Base-by-base conservation (phyloP, 2,113 vertebrate species). In the Dolichallabes microphthalmus region DNA sequence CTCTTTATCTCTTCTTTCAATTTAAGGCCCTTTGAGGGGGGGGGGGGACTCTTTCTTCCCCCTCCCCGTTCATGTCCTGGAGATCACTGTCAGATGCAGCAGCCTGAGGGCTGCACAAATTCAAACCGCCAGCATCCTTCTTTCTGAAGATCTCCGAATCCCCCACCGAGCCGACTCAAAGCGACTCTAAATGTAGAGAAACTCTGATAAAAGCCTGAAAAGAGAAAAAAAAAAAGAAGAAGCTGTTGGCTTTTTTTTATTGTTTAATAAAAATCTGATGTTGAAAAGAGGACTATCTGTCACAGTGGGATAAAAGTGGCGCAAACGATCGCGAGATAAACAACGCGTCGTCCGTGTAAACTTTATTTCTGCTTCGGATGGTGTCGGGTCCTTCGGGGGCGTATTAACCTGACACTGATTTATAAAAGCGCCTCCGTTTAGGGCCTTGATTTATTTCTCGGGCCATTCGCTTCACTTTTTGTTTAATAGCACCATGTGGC, bases 351-450 rank as follows among this genome's bases (percentile, higher is more conserved):
- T 52, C 76, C 22, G 35, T 89, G 87, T 88, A 55, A 89, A 91
- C 81, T 87, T 87, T 90, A 89, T 86, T 88, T 87, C 82, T 66
- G 86, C 87, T 87, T 89, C 86, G 82, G 82, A 80, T 84, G 74
- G 83, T 52, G 79, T 87, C 87, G 85, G 90, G 89, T 87, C 86
- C 61, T 87, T 90, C 90, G 92, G 92, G 83, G 76, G 39, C 82
- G 90, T 92, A 87, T 86, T 86, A 93, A 93, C 92, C 88, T 93
- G 90, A 90, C 91, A 93, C 90, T 93, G 92, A 92, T 92, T 94
- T 94, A 93, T 93, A 92, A 91, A 94, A 89, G 90, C 88, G 91
- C 91, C 91, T 92, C 89, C 88, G 88, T 92, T 92, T 90, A 91
- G 89, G 88, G 89, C 87, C 86, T 89, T 90, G 88, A 91, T 92